Base-by-base conservation (phyloP, 2,113 vertebrate species). In the Cyanoliseus patagonus region DNA sequence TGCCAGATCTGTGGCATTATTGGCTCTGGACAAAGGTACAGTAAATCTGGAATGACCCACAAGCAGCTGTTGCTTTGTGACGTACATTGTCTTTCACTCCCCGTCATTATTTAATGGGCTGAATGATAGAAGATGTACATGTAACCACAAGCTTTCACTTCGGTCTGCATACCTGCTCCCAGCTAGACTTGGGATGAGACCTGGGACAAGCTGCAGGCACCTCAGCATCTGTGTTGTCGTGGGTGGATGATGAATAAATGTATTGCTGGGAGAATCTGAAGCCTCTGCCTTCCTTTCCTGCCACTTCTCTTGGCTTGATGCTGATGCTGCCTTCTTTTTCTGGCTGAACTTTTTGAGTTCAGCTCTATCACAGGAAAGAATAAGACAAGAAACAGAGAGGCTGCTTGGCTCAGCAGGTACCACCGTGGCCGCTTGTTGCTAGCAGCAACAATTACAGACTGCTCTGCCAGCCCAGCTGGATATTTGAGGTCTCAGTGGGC, bases 391-490 rank as follows among this genome's bases (percentile, higher is more conserved):
- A 62, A 44, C 22, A 12, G n/a, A 82, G 86, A 68, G 74, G 77
- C 73, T 87, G 68, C 83, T 47, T 52, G 77, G 81, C 89, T 87
- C 49, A 73, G 84, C 81, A 75, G 88, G 85, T 94, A 79, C 72
- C 49, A 33, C 82, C 6, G 46, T 64, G 55, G 82, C 63, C 64
- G 39, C 55, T 70, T 75, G 64, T 81, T 95, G 85, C 92, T 53
- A 84, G 86, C 83, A 96, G 88, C 88, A 93, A 53, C 92, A 90
- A 61, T 92, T 93, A 83, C 35, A 64, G 79, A 12, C 47, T 49
- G 13, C 75, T 92, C 17, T 70, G 52, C 69, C 88, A 88, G 42
- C 46, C 39, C 75, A 72, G 85, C 83, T 88, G 85, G 64, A 6
- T 75, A 6, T 51, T 39, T 46, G 51, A 70, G 79, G 80, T 78